Evolutionary conservation across 2,113 vertebrate genomes (phyloP), one percentile per base, ranked within the genome.

Genomic region (Orthonyx spaldingii): DNA sequence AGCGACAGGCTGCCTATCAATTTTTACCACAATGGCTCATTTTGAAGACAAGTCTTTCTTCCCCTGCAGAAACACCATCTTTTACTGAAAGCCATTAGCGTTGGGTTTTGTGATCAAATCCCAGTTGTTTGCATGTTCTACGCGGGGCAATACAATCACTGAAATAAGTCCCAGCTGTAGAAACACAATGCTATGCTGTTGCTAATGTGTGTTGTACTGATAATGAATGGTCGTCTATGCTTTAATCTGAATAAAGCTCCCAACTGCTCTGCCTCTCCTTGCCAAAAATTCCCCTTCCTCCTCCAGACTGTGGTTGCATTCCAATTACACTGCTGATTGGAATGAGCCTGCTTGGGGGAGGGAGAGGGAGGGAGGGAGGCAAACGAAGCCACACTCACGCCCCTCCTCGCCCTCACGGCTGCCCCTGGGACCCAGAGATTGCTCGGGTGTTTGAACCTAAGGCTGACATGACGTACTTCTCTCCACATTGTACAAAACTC

Each of bases 241-340:
- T 97, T 97, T 98, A 97, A 98, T 97, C 95, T 97, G 97, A 98
- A 97, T 97, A 98, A 97, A 97, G 96, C 91, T 97, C 97, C 95
- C 97, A 98, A 98, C 94, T 98, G 97, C 96, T 98, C 90, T 92
- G 87, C 80, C 90, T 89, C 91, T 91, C 96, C 95, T 96, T 98
- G 97, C 97, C 97, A 98, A 98, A 98, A 97, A 97, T 97, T 98
- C 80, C 96, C 94, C 94, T 97, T 98, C 97, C 97, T 98, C 97
- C 97, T 98, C 97, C 98, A 98, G 96, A 97, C 61, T 97, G 95
- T 92, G 97, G 97, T 91, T 98, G 97, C 97, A 98, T 98, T 98
- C 97, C 97, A 98, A 97, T 98, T 98, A 98, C 97, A 97, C 92
- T 97, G 96, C 93, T 96, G 97, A 98, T 93, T 97, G 97, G 97